phyloP scores from a whole-genome alignment of 2,113 vertebrate species.

The Erinaceus europaeus region DNA sequence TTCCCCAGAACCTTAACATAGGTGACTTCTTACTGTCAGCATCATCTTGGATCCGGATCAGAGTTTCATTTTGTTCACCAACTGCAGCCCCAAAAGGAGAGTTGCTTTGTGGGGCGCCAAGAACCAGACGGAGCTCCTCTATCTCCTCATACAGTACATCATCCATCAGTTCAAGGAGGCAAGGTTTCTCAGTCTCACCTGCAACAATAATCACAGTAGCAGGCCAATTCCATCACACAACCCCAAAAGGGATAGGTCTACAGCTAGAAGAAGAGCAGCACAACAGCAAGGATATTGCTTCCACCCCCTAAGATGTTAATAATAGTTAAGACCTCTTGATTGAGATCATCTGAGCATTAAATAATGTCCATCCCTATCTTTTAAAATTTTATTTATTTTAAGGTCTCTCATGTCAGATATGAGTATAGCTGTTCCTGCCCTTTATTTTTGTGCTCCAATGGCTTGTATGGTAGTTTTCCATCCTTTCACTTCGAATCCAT shows the following conservation, averaged over 20 bases:
- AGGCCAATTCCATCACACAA: background rate
- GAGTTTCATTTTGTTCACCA: slow-evolving; percentile 90
- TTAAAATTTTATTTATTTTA: too few relatives aligned
- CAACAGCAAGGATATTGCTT: background rate
- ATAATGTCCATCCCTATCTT: too few relatives aligned
- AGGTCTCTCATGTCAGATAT: too few relatives aligned
- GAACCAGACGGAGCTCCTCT: slow-evolving; percentile 92
- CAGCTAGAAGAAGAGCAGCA: rapidly evolving
- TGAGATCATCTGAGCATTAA: too few relatives aligned
- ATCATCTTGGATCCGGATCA: slow-evolving; percentile 91
- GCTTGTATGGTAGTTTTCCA: too few relatives aligned
- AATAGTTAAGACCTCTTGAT: too few relatives aligned
- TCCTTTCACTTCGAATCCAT: too few relatives aligned
- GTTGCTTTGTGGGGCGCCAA: slow-evolving; percentile 90
- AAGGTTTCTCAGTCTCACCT: slow-evolving; percentile 94
- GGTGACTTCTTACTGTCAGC: slow-evolving; percentile 88
- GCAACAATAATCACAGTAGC: slow-evolving; percentile 22
- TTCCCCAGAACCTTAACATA: background rate
- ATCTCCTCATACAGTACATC: slow-evolving; percentile 89
- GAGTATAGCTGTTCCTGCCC: too few relatives aligned
- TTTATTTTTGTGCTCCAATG: too few relatives aligned
- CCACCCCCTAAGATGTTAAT: background rate
- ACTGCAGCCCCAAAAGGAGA: slow-evolving; percentile 91
- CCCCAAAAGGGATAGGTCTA: rapidly evolving
- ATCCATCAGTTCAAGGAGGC: slow-evolving; percentile 86